phyloP scores from a whole-genome alignment of 2,113 vertebrate species.

The Hiodon tergisus region DNA sequence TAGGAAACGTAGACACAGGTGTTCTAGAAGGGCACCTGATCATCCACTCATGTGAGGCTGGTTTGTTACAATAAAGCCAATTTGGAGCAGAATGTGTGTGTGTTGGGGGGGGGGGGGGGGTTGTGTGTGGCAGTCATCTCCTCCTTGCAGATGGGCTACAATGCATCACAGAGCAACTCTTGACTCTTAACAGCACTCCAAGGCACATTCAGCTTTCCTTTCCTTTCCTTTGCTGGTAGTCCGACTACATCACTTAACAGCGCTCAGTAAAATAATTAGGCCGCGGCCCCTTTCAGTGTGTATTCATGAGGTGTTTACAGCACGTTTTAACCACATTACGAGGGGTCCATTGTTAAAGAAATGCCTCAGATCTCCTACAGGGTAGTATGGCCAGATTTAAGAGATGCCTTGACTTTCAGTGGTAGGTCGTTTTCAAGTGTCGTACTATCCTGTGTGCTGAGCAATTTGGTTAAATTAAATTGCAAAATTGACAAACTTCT shows the following conservation, averaged over 20 bases:
- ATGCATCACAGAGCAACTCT: constrained; percentile 32
- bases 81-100: neutral
- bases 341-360: constrained; percentile 22
- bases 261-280: constrained; percentile 24
- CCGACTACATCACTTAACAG: constrained; percentile 43
- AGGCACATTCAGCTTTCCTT: constrained; percentile 46
- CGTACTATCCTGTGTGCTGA: too few species aligned
- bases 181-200: constrained; percentile 38
- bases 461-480: too few species aligned
- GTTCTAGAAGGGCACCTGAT: too few species aligned
- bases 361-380: constrained; percentile 17
- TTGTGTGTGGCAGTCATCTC: neutral
- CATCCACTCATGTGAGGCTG: too few species aligned
- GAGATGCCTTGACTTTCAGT: neutral
- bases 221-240: constrained; percentile 38
- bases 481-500: too few species aligned
- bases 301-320: constrained; percentile 37
- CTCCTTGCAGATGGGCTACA: constrained; percentile 17
- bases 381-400: neutral
- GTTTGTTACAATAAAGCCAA: constrained; percentile 9
- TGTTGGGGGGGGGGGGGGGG: neutral
- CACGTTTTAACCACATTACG: constrained; percentile 38
- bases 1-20: too few species aligned
- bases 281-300: constrained; percentile 20
- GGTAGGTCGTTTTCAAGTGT: neutral